Conservation (phyloP, 2,888 invertebrate species). For the Agonopterix heracliana region DNA sequence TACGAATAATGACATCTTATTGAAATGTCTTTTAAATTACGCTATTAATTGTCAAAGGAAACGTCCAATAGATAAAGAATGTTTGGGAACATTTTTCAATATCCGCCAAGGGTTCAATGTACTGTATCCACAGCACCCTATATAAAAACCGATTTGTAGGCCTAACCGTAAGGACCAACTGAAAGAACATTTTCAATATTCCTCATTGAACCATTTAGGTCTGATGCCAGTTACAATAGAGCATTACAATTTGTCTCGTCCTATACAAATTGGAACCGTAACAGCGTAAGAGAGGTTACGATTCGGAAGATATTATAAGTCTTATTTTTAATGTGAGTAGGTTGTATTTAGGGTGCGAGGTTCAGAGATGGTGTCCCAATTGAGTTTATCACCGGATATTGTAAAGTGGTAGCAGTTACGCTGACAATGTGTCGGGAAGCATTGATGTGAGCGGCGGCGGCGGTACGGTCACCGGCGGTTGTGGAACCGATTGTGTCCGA, state of each 20-base stretch:
- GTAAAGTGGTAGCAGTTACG: slow-evolving; percentile 66
- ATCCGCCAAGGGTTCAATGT: slow-evolving; percentile 63
- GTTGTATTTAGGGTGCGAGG: slow-evolving; percentile 20
- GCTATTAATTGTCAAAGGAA: slow-evolving; percentile 34
- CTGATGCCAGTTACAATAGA: slow-evolving; percentile 69
- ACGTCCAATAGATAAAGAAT: slow-evolving; percentile 59
- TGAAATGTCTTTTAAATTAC: slow-evolving; percentile 25
- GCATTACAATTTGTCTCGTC: slow-evolving; percentile 68
- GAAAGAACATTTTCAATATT: slow-evolving; percentile 68
- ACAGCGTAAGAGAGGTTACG: slow-evolving; percentile 22
- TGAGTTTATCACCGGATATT: slow-evolving; percentile 72
- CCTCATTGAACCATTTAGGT: slow-evolving; percentile 64
- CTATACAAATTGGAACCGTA: slow-evolving; percentile 22
- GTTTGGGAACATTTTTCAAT: slow-evolving; percentile 61
- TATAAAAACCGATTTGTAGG: slow-evolving; percentile 61
- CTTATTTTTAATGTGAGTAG: slow-evolving; percentile 33
- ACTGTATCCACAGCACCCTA: slow-evolving; percentile 39
- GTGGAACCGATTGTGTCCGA: slow-evolving; percentile 4
- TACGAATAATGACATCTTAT: slow-evolving; percentile 26
- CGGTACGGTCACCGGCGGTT: slow-evolving; percentile 20
- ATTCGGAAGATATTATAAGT: slow-evolving; percentile 33
- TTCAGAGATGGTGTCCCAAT: slow-evolving; percentile 40
- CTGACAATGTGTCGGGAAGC: slow-evolving; percentile 52
- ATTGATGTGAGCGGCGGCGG: slow-evolving; percentile 43
- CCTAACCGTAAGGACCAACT: slow-evolving; percentile 26